Percentiles rank a stretch among this genome's conserved stretches.
Conservation (phyloP, 2,797 vertebrate genomes). For the Rhinichthys osculus region DNA sequence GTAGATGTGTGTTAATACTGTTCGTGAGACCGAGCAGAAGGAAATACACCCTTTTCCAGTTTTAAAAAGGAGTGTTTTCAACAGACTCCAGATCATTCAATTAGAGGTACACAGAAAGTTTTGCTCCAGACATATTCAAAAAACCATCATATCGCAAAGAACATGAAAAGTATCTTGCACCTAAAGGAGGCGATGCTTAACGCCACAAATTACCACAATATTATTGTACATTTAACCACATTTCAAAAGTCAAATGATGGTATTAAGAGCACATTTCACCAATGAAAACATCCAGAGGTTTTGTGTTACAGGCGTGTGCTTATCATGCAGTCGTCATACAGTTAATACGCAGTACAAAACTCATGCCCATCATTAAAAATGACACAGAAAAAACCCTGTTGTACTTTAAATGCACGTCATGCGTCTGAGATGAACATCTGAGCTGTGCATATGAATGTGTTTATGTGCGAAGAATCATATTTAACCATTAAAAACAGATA, state of each 20-base stretch:
- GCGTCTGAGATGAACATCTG: conserved; percentile 51
- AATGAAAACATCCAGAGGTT: conserved; percentile 10
- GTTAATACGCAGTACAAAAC: conserved; percentile 26
- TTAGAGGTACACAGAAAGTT: conserved; percentile 47
- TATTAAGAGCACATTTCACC: neutral
- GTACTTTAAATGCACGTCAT: conserved; percentile 53
- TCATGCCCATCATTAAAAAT: conserved; percentile 52
- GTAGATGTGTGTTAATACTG: conserved; percentile 68
- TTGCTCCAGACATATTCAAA: neutral
- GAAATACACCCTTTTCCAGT: conserved; percentile 36
- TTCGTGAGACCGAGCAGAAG: conserved; percentile 45
- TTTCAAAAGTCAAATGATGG: neutral
- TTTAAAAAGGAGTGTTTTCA: conserved; percentile 26
- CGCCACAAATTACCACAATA: conserved; percentile 19
- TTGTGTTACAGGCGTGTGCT: conserved; percentile 15
- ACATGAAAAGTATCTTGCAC: neutral
- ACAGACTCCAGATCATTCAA: conserved; percentile 54
- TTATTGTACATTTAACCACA: neutral
- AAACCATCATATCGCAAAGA: neutral
- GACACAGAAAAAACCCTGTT: conserved; percentile 43
- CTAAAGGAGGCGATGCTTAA: neutral
- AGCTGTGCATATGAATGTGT: neutral
- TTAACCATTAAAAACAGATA: conserved; percentile 5
- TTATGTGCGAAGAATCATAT: neutral
- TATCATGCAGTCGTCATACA: conserved; percentile 42